phyloP scores from a whole-genome alignment of 2,888 invertebrate species.

The Cheilosia vernalis region DNA sequence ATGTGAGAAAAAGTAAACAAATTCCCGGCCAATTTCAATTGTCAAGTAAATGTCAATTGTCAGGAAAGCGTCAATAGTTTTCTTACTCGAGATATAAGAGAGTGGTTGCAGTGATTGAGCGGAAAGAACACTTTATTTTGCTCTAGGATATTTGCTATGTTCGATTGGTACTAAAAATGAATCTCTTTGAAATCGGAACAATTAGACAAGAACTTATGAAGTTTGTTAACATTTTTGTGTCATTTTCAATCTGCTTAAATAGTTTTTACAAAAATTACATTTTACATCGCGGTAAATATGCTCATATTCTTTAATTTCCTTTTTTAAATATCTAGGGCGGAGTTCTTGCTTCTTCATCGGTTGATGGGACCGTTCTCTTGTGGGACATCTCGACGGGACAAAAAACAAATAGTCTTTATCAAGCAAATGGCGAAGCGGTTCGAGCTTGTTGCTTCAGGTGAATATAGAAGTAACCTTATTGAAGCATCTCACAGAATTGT shows the following conservation, averaged over 20 bases:
- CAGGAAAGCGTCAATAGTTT: not conserved
- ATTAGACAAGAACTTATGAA: too few species aligned
- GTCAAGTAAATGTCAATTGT: conserved; percentile 28
- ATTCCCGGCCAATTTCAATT: conserved; percentile 29
- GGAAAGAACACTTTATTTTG: too few species aligned
- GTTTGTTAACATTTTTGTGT: too few species aligned
- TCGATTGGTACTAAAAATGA: too few species aligned
- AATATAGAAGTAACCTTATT: not conserved
- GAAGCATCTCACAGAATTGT: not conserved
- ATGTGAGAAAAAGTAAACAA: conserved; percentile 36
- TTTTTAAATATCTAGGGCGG: conserved; percentile 83
- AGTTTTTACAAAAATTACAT: too few species aligned
- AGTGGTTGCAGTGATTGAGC: not conserved
- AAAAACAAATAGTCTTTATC: conserved; percentile 86
- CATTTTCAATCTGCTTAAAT: too few species aligned
- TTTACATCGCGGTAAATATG: too few species aligned
- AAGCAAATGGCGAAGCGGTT: conserved; percentile 87
- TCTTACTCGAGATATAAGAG: not conserved
- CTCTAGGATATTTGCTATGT: too few species aligned
- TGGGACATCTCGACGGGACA: conserved; percentile 87
- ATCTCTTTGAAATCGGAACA: too few species aligned
- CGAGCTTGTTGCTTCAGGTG: conserved; percentile 82
- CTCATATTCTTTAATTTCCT: not conserved
- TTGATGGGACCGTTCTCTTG: conserved; percentile 88
- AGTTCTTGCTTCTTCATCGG: conserved; percentile 88